Percentiles rank a stretch among this genome's conserved stretches.
These are phyloP conservation scores for Rhynchonycteris naso DNA, from an alignment of 2,797 vertebrate genomes.

Conservation along the genomic window DNA sequence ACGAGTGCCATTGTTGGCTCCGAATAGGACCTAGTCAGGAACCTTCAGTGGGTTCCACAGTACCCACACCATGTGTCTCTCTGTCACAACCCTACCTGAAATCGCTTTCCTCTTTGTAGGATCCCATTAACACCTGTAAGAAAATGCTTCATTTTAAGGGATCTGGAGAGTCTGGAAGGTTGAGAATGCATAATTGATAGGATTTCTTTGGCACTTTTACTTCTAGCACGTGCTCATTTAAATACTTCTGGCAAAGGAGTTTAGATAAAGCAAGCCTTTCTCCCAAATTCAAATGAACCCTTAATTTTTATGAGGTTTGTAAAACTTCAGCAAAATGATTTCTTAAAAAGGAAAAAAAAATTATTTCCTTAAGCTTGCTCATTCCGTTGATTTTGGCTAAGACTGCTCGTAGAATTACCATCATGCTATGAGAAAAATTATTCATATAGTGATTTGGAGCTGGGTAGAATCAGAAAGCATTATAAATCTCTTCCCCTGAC, in stretches of 20 bases:
- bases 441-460: slow-evolving; percentile 60
- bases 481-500: slow-evolving; percentile 72
- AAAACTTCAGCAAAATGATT: slow-evolving; percentile 74
- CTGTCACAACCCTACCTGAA: slow-evolving; percentile 18
- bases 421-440: slow-evolving; percentile 67
- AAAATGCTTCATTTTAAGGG: not conserved
- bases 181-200: not conserved
- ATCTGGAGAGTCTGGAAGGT: not conserved
- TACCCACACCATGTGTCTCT: not conserved
- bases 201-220: not conserved
- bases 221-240: slow-evolving; percentile 56
- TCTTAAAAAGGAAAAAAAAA: slow-evolving; percentile 66
- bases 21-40: slow-evolving; percentile 62
- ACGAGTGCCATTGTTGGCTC: slow-evolving; percentile 80
- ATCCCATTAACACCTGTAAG: slow-evolving; percentile 67
- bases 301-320: slow-evolving; percentile 77
- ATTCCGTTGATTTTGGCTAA: slow-evolving; percentile 74
- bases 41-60: slow-evolving; percentile 75
- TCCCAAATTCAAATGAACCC: slow-evolving; percentile 59
- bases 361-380: slow-evolving; percentile 65
- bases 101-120: not conserved
- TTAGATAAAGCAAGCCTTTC: slow-evolving; percentile 71
- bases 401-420: slow-evolving; percentile 28
- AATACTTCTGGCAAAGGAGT: slow-evolving; percentile 63
- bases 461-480: slow-evolving; percentile 59